A percentile compares a stretch with the other conserved stretches of the same genome.
Evolutionary conservation across 2,113 vertebrate species (phyloP).

Genomic region (Cranoglanis bouderius): DNA sequence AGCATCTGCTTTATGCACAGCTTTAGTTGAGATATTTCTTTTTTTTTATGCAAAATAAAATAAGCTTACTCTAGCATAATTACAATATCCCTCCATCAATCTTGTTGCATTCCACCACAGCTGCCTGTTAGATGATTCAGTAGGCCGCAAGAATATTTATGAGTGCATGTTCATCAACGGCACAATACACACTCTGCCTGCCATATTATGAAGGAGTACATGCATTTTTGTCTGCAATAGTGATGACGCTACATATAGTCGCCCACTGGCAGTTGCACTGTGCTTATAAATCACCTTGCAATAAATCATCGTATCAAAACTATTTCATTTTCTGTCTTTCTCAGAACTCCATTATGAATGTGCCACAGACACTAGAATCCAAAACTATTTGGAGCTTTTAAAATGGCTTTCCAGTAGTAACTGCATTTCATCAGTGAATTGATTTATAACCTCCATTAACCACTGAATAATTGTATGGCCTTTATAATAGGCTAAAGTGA

Average conservation of each 20-base stretch:
- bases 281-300: constrained; percentile 25
- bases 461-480: constrained; percentile 37
- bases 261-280: constrained; percentile 40
- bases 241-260: constrained; percentile 27
- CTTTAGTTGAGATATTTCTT: constrained; percentile 44
- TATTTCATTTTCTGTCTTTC: constrained; percentile 43
- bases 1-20: constrained; percentile 41
- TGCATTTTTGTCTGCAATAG: constrained; percentile 20
- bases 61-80: constrained; percentile 57
- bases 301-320: constrained; percentile 53
- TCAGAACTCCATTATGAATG: constrained; percentile 28
- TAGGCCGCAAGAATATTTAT: constrained; percentile 39
- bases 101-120: constrained; percentile 40
- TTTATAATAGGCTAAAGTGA: constrained; percentile 32
- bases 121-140: constrained; percentile 32
- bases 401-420: constrained; percentile 42
- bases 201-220: constrained; percentile 17
- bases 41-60: constrained; percentile 42
- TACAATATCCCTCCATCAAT: constrained; percentile 44
- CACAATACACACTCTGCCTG: constrained; percentile 14
- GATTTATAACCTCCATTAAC: constrained; percentile 55
- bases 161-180: constrained; percentile 35
- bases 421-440: constrained; percentile 52
- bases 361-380: constrained; percentile 29
- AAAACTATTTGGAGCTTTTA: constrained; percentile 35